phyloP scores from a whole-genome alignment of 2,113 vertebrate species.

The Psilopsiagon aymara region DNA sequence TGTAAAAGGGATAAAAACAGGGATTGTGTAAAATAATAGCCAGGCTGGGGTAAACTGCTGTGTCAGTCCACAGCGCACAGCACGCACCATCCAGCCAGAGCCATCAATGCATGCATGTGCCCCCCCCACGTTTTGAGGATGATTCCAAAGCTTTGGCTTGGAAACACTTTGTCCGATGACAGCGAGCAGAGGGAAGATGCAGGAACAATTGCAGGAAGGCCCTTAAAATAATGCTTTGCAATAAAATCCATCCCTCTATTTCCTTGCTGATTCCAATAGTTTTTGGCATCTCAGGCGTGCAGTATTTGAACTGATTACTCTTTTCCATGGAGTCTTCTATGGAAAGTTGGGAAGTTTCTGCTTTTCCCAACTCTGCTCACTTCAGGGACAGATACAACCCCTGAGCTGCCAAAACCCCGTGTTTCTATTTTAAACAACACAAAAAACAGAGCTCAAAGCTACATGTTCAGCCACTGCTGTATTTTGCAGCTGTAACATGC shows the following conservation, averaged over 20 bases:
- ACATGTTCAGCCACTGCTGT: not conserved
- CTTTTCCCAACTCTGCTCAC: not conserved
- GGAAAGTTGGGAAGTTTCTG: not conserved
- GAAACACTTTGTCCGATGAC: not conserved
- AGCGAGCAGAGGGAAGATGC: not conserved
- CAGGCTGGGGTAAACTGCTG: not conserved
- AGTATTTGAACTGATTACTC: too few species aligned
- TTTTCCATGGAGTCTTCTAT: not conserved
- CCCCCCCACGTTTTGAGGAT: not conserved
- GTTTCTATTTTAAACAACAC: not conserved
- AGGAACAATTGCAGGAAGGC: not conserved
- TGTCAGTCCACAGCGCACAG: not conserved
- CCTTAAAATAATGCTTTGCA: not conserved
- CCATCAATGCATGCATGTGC: not conserved
- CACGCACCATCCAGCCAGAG: not conserved
- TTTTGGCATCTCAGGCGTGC: fast-evolving
- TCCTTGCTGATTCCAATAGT: fast-evolving
- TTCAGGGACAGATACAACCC: too few species aligned
- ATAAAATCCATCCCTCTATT: not conserved
- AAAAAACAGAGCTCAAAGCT: not conserved
- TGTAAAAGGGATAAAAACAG: conserved; percentile 68
- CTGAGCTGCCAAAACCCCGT: fast-evolving
- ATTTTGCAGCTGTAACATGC: fast-evolving
- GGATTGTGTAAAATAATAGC: conserved; percentile 40
- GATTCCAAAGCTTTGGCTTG: conserved; percentile 12